These are phyloP conservation scores for Auanema freiburgensis DNA, from an alignment of 2,888 invertebrate species.

Conservation along the genomic window DNA sequence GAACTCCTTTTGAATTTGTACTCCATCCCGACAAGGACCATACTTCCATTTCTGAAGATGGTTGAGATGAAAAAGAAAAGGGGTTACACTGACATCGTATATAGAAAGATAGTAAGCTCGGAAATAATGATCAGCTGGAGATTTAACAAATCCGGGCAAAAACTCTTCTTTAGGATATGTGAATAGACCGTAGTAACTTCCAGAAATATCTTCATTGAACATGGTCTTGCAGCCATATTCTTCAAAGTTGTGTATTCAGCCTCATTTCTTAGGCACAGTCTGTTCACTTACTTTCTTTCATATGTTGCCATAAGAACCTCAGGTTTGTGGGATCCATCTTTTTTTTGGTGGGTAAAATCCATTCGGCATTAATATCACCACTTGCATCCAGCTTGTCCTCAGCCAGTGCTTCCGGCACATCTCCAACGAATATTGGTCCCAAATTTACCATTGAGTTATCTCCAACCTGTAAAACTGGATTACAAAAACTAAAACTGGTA, in stretches of 20 bases:
- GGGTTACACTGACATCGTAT: conserved; percentile 22
- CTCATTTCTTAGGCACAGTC: conserved; percentile 20
- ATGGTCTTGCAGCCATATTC: conserved; percentile 47
- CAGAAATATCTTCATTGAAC: conserved; percentile 54
- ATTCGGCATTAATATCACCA: conserved; percentile 38
- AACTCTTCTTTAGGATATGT: conserved; percentile 48
- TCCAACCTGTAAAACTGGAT: conserved; percentile 66
- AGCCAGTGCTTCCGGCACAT: conserved; percentile 30
- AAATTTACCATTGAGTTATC: conserved; percentile 92
- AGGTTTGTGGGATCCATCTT: conserved; percentile 42
- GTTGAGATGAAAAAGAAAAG: background rate
- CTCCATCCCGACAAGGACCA: conserved; percentile 28
- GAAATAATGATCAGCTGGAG: conserved; percentile 66
- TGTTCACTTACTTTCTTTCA: conserved; percentile 41
- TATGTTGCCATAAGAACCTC: conserved; percentile 53
- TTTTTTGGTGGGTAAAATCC: conserved; percentile 34
- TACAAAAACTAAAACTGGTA: background rate
- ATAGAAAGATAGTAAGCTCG: conserved; percentile 59
- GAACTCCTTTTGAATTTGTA: conserved; percentile 41
- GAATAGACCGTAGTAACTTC: conserved; percentile 43
- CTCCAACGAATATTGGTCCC: conserved; percentile 78
- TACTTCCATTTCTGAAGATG: conserved; percentile 30
- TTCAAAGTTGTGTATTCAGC: conserved; percentile 4
- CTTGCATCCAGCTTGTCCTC: conserved; percentile 30
- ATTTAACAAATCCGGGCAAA: conserved; percentile 60